Base-by-base conservation (phyloP, 2,797 vertebrate species). In the Menidia menidia region DNA sequence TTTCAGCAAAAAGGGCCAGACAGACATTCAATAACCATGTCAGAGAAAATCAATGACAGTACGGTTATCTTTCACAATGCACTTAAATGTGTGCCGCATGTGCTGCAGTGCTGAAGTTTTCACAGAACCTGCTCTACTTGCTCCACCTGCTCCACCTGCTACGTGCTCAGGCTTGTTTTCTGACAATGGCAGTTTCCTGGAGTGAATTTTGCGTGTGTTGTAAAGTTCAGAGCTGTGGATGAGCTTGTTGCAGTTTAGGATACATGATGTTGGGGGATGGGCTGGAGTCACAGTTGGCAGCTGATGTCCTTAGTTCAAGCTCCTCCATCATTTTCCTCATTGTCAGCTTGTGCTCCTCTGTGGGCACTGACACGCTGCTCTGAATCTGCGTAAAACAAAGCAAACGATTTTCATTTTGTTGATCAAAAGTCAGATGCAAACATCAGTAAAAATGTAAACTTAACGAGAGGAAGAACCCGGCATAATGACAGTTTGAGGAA, bases 351-450 rank as follows among this genome's bases (percentile, higher is more conserved):
- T 88, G 73, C 53, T 85, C 74, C 63, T 82, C 85, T 1, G 84
- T 72, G 52, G 70, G 81, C 4, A 82, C 71, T 58, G 81, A 57
- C 12, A 56, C 65, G 0, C 73, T 43, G 69, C 45, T 74, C 79
- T 87, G 89, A 57, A 93, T 73, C 90, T 94, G 85, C 59, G 71
- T 6, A 15, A 73, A 72, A 16, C 51, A 55, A 41, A 72, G 19
- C 45, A 51, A 32, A 45, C 31, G 0, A 6, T 0, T 35, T 74
- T 47, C 6, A 39, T 55, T 39, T 44, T 12, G 7, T 45, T 7
- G 2, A 42, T 44, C 32, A 35, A 39, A 60, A 52, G 18, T 9
- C 9, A 56, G 52, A n/a, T 8, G 31, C 44, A 41, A 58, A 45
- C 15, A 48, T 13, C 10, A 59, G 6, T 25, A 10, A 67, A 66